Conservation (phyloP, 2,888 invertebrate species). For the Pyralis farinalis region DNA sequence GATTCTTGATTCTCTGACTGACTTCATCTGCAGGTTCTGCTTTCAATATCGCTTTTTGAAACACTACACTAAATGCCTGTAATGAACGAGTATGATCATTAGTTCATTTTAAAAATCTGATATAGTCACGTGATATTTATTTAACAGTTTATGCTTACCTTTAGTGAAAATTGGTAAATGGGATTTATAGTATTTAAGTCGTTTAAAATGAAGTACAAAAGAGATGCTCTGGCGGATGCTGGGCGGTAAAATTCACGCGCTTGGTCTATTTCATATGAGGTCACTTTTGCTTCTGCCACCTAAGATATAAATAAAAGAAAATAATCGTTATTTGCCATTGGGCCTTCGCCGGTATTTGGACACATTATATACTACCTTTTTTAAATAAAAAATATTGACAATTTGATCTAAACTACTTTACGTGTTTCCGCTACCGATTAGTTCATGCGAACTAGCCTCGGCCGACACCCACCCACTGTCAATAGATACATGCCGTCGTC, state of each 20-base stretch:
- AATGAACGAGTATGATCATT: slow-evolving; percentile 26
- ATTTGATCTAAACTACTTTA: too few relatives aligned
- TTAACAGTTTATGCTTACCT: slow-evolving; percentile 84
- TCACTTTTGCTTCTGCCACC: slow-evolving; percentile 94
- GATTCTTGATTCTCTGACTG: slow-evolving; percentile 88
- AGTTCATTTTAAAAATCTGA: not conserved
- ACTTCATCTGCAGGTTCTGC: slow-evolving; percentile 92
- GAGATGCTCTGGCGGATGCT: slow-evolving; percentile 95
- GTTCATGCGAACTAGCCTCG: too few relatives aligned
- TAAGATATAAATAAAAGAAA: slow-evolving; percentile 32
- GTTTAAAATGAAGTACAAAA: slow-evolving; percentile 96
- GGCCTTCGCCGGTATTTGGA: too few relatives aligned
- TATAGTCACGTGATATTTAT: too few relatives aligned
- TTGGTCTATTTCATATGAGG: slow-evolving; percentile 94
- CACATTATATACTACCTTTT: too few relatives aligned
- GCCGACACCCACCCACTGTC: too few relatives aligned
- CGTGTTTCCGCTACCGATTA: too few relatives aligned
- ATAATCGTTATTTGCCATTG: too few relatives aligned
- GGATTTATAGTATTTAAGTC: slow-evolving; percentile 98
- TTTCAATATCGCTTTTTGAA: slow-evolving; percentile 96
- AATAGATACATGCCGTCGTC: too few relatives aligned
- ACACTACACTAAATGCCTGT: slow-evolving; percentile 98
- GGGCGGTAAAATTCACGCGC: slow-evolving; percentile 94
- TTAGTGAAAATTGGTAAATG: slow-evolving; percentile 97
- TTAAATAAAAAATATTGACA: too few relatives aligned